Evolutionary conservation across 1,140 invertebrate species (phyloP), one percentile per base, ranked within the genome.

Genomic region (Trichonephila inaurata): DNA sequence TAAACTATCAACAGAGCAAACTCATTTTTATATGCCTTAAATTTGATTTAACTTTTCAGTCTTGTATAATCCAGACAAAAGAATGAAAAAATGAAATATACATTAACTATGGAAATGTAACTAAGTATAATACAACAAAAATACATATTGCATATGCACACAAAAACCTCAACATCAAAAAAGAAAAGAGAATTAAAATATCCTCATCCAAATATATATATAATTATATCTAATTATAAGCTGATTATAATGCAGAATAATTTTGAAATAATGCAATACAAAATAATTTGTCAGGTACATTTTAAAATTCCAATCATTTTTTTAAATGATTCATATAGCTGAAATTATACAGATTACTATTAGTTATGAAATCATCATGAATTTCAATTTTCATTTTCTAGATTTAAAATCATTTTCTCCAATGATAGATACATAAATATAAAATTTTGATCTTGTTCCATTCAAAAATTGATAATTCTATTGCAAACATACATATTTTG

Each of bases 71-170:
- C 33, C 2, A 18, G 7, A 33, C 12, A 77, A 77, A 14, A 19
- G 33, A 77, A 77, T 77, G 72, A 77, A 14, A 18, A 40, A 77
- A 77, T 77, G 72, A 77, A 77, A 77, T 33, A 18, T 77, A 40
- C 72, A 77, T 77, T 77, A 77, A 77, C 16, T 33, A 5, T 51
- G 51, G 51, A 18, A 77, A 77, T 77, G 72, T 33, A 40, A 77
- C 72, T 64, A 77, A 18, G 24, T 33, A 77, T 40, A 16, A 24
- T 14, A 33, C 24, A 33, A 77, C 28, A 40, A 77, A 77, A 77
- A 77, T 77, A 77, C 33, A 40, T 40, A 33, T 16, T 77, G 28
- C 51, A 51, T 51, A 51, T 51, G 51, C 51, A 51, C 51, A 51
- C 51, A 33, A 40, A 33, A 77, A 33, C 2, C 12, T 77, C 28